Evolutionary conservation across 2,888 invertebrate genomes (phyloP), one percentile per base, ranked within the genome.

Genomic region (Calameuta pallipes): DNA sequence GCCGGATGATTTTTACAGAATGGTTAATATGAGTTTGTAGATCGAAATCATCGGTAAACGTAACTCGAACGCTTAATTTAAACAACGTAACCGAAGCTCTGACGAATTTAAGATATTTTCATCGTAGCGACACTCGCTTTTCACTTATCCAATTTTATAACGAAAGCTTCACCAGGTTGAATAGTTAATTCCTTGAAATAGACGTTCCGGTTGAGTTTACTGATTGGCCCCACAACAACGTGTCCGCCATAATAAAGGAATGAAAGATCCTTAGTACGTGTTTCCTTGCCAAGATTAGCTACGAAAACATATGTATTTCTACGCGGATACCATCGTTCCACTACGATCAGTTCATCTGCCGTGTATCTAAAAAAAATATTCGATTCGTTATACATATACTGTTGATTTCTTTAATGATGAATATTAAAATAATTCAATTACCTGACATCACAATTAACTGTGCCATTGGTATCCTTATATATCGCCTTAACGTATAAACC

Each of bases 321-420:
- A 30, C 97, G 93, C 0, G 97, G 97, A 90, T 95, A 97, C 93
- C 95, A 95, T 74, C 97, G 93, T 88, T 97, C 96, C 31, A 96
- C 94, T 3, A 97, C 92, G 74, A 97, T 93, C 78, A 94, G 87
- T 86, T 95, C 94, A 73, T 94, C 93, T 69, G 93, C 92, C 36
- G 94, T 93, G 87, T 94, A 93, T 80, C 95, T 92, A 4, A 83
- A 77, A 69, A 73, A 23, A 73, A 56, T 9, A 56, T 6, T 23
- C 56, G 9, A 71, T 71, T 34, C 13, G 31, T 33, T 71, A 71
- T 31, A 71, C 0, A 31, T 31, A 31, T 31, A 31, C 31, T 31
- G 71, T 31, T 31, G 15, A 71, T 12, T 33, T 71, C 4, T 30
- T 33, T 31, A 31, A 71, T 2, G 0, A 9, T 33, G 15, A 11